phyloP scores from a whole-genome alignment of 2,888 invertebrate genomes.

The Athalia rosae region DNA sequence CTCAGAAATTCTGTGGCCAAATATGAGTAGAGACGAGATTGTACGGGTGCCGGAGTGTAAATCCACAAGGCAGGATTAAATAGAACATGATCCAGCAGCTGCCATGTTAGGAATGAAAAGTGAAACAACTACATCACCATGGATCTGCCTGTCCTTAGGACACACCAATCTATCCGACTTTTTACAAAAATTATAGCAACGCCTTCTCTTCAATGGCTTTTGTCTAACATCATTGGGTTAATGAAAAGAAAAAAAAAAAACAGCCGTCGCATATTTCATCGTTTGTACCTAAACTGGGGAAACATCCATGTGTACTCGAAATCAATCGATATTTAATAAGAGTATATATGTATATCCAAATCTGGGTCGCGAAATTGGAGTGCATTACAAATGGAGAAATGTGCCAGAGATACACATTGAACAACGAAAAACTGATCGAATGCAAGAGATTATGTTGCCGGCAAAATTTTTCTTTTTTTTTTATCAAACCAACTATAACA shows the following conservation, averaged over 20 bases:
- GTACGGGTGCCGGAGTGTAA: constrained; percentile 96
- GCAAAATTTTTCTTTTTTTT: too few relatives aligned
- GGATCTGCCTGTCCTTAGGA: constrained; percentile 72
- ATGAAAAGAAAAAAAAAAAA: neutral
- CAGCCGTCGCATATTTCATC: too few relatives aligned
- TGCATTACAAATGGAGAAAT: constrained; percentile 5
- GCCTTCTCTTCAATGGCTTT: constrained; percentile 20
- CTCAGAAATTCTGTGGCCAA: constrained; percentile 99
- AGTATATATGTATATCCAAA: constrained; percentile 19
- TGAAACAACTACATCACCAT: constrained; percentile 88
- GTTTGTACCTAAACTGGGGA: constrained; percentile 13
- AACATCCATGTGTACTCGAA: constrained; percentile 8
- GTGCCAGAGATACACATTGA: constrained; percentile 11
- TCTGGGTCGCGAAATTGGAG: constrained; percentile 6
- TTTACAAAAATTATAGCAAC: constrained; percentile 46
- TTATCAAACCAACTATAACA: neutral
- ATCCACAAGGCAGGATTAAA: constrained; percentile 99
- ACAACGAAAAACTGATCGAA: neutral
- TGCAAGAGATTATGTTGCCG: too few relatives aligned
- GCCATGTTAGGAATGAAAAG: constrained; percentile 93
- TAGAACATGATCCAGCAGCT: constrained; percentile 98
- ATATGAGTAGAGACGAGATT: constrained; percentile 96
- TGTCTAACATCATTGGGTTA: neutral
- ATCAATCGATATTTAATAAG: neutral
- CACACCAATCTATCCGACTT: constrained; percentile 72